Conservation (phyloP, 2,888 invertebrate genomes). For the Leucania comma region DNA sequence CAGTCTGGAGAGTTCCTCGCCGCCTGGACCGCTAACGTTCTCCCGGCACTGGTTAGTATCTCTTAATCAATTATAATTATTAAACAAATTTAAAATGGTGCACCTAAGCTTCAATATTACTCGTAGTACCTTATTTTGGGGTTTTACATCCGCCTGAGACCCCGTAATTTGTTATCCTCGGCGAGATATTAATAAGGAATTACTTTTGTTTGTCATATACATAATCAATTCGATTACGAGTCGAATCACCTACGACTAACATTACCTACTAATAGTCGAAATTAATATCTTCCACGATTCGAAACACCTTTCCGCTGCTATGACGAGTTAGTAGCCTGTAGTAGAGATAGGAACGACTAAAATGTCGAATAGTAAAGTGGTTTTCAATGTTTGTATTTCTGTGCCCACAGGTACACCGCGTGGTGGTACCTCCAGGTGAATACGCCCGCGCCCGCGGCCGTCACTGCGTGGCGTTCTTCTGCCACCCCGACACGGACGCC, state of each 20-base stretch:
- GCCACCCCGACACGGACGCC: constrained; percentile 92
- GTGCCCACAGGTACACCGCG: constrained; percentile 92
- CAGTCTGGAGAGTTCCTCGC: constrained; percentile 94
- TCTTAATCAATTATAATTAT: not conserved
- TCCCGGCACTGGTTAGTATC: constrained; percentile 92
- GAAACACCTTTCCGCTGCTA: not conserved
- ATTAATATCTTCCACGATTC: no score
- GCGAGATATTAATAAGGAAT: no score
- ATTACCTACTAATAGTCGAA: no score
- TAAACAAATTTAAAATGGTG: not conserved
- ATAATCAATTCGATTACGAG: no score
- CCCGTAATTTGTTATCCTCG: not conserved
- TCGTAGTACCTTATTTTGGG: no score
- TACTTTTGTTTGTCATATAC: no score
- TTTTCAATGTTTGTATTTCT: constrained; percentile 1
- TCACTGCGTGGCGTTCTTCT: constrained; percentile 95
- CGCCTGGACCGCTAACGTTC: constrained; percentile 93
- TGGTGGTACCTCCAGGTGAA: constrained; percentile 93
- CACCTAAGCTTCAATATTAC: not conserved
- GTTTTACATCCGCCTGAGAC: not conserved
- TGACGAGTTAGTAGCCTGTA: not conserved
- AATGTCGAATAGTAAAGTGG: not conserved
- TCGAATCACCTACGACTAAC: no score
- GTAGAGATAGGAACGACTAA: not conserved
- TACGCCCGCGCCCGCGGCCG: constrained; percentile 92